phyloP scores from a whole-genome alignment of 2,113 vertebrate genomes.

The Cnemophilus loriae region DNA sequence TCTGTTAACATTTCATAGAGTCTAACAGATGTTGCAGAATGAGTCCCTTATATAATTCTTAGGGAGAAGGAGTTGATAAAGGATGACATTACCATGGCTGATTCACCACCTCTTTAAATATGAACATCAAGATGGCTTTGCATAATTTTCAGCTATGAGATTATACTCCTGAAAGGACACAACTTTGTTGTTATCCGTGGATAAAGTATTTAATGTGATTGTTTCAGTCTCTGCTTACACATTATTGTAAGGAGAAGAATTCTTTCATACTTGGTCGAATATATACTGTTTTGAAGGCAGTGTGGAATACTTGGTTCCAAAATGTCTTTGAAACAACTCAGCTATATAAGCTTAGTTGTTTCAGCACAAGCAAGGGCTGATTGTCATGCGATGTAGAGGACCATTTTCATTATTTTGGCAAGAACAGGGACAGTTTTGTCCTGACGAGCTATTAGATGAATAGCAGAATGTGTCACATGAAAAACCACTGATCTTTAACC shows the following conservation, averaged over 20 bases:
- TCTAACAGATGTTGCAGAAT: slow-evolving; percentile 69
- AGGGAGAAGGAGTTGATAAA: slow-evolving; percentile 9
- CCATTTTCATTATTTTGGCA: slow-evolving; percentile 80
- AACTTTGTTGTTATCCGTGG: slow-evolving; percentile 8
- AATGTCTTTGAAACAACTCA: slow-evolving; percentile 46
- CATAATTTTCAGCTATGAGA: slow-evolving; percentile 51
- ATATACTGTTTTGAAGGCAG: neutral
- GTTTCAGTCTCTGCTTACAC: neutral
- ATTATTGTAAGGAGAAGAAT: slow-evolving; percentile 3
- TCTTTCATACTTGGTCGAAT: neutral
- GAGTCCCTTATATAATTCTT: slow-evolving; percentile 61
- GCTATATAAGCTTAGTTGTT: slow-evolving; percentile 64
- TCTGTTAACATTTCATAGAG: slow-evolving; percentile 73
- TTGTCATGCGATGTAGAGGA: slow-evolving; percentile 89
- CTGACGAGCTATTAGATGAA: slow-evolving; percentile 86
- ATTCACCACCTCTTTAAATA: slow-evolving; percentile 36
- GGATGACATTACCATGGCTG: slow-evolving; percentile 54
- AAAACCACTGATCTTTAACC: slow-evolving; percentile 82
- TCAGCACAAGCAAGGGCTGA: slow-evolving; percentile 77
- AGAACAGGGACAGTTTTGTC: slow-evolving; percentile 97
- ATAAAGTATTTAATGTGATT: neutral
- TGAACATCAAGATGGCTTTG: slow-evolving; percentile 27
- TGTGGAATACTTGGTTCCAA: neutral
- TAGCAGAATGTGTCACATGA: slow-evolving; percentile 89
- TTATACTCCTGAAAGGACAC: slow-evolving; percentile 15